Base-by-base conservation (phyloP, 2,888 invertebrate genomes). In the Ligdia adustata region DNA sequence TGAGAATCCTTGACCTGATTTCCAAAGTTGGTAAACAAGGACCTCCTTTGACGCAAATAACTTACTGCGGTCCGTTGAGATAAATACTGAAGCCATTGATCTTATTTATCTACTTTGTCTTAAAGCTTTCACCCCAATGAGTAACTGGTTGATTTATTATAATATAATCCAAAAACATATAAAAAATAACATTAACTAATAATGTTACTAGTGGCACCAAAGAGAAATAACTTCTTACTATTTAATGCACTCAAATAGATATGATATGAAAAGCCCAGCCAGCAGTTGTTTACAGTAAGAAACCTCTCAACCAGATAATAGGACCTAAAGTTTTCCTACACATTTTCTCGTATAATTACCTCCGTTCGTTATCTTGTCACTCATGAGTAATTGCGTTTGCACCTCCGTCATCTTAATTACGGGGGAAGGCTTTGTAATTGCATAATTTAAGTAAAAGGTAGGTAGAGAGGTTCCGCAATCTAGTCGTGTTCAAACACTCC, bases 331-430 rank as follows among this genome's bases (percentile, higher is more conserved):
- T 39, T 33, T 27, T 27, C 24, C 46, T 12, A 13, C n/a, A 16
- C 18, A 47, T 37, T 47, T 41, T 37, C 35, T 20, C 26, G 15
- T 18, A 16, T 29, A 35, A 40, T 40, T 40, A 18, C 41, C 31
- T 11, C 20, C 18, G 9, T 47, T 37, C 35, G 26, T 41, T 47
- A 47, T 37, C 47, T 40, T 47, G 47, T 31, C 47, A 35, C 31
- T 47, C 41, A 31, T 29, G 20, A 22, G 9, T 47, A 47, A 41
- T 47, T 47, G 14, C 47, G 14, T 47, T 31, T 26, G 47, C 47
- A 47, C 47, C 47, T 47, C 27, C 41, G 34, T 47, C 40, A 41
- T 41, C 41, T 41, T 35, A 47, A 40, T 35, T 41, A 24, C 31
- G 15, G 15, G 7, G 16, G 33, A 3, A 28, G 26, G 41, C 35